phyloP scores from a whole-genome alignment of 2,113 vertebrate genomes.

The Atractosteus spatula region DNA sequence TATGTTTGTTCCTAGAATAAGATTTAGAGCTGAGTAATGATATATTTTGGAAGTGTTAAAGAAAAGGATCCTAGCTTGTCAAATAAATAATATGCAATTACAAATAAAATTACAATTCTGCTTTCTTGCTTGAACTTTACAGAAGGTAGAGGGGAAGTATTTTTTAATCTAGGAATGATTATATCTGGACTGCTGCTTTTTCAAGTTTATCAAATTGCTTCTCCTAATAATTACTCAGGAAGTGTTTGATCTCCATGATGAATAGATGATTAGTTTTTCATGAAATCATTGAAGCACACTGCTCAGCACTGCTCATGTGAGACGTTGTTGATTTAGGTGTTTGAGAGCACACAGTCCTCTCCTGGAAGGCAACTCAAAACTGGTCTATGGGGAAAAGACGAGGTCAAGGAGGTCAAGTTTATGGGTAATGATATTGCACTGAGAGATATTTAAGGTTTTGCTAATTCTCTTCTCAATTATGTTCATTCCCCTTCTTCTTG shows the following conservation, averaged over 20 bases:
- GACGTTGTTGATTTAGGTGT: constrained; percentile 94
- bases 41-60: constrained; percentile 22
- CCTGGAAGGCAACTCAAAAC: constrained; percentile 70
- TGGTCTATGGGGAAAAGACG: constrained; percentile 80
- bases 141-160: constrained; percentile 8
- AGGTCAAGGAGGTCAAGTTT: constrained; percentile 88
- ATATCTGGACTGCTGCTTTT: constrained; percentile 77
- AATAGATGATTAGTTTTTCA: constrained; percentile 99
- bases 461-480: constrained; percentile 90
- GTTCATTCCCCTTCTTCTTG: constrained; percentile 59
- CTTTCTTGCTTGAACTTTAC: constrained; percentile 40
- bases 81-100: constrained; percentile 44
- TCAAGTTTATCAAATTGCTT: constrained; percentile 81
- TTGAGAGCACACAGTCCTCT: constrained; percentile 72
- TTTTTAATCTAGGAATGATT: constrained; percentile 73
- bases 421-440: constrained; percentile 97
- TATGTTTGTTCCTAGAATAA: constrained; percentile 40
- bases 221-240: constrained; percentile 90
- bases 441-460: constrained; percentile 86
- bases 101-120: constrained; percentile 48
- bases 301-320: constrained; percentile 78
- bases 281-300: constrained; percentile 93
- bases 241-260: constrained; percentile 98
- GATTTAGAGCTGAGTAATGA: constrained; percentile 21
- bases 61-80: constrained; percentile 32